These are phyloP conservation scores for Theodoxus fluviatilis DNA, from an alignment of 2,888 invertebrate genomes.

Conservation along the genomic window DNA sequence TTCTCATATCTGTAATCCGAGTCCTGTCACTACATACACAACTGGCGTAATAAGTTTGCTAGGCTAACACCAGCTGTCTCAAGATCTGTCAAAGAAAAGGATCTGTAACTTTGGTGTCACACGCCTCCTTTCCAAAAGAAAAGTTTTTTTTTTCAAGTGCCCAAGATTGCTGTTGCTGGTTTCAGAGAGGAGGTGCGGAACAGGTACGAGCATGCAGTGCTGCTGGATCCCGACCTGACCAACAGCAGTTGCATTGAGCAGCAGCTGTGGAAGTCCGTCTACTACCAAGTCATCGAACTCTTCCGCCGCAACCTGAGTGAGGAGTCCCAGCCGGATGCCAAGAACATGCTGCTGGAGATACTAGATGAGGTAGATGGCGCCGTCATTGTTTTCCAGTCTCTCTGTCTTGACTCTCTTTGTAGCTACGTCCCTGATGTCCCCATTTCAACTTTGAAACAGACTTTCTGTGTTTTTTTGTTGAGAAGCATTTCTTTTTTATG, in stretches of 20 bases:
- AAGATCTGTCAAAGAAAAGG: neutral
- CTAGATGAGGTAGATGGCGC: constrained; percentile 77
- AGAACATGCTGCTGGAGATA: constrained; percentile 73
- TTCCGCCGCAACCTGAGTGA: constrained; percentile 76
- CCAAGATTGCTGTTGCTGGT: neutral
- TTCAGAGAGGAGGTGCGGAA: constrained; percentile 60
- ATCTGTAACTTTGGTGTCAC: neutral
- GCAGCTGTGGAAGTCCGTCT: constrained; percentile 89
- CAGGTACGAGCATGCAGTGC: constrained; percentile 60
- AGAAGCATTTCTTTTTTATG: too few relatives aligned
- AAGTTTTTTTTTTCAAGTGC: neutral
- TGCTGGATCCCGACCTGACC: constrained; percentile 84
- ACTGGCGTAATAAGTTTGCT: too few relatives aligned
- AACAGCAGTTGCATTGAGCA: constrained; percentile 87
- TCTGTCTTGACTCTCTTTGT: too few relatives aligned
- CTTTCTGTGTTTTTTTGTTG: too few relatives aligned
- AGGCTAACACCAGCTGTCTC: too few relatives aligned
- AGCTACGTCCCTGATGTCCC: too few relatives aligned
- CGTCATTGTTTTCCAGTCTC: too few relatives aligned
- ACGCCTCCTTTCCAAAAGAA: neutral
- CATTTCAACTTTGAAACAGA: too few relatives aligned
- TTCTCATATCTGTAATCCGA: too few relatives aligned
- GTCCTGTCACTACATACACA: too few relatives aligned
- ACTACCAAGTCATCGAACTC: constrained; percentile 83
- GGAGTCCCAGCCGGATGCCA: constrained; percentile 74